Evolutionary conservation across 2,797 vertebrate species (phyloP), one percentile per base, ranked within the genome.

Genomic region (Varecia variegata): DNA sequence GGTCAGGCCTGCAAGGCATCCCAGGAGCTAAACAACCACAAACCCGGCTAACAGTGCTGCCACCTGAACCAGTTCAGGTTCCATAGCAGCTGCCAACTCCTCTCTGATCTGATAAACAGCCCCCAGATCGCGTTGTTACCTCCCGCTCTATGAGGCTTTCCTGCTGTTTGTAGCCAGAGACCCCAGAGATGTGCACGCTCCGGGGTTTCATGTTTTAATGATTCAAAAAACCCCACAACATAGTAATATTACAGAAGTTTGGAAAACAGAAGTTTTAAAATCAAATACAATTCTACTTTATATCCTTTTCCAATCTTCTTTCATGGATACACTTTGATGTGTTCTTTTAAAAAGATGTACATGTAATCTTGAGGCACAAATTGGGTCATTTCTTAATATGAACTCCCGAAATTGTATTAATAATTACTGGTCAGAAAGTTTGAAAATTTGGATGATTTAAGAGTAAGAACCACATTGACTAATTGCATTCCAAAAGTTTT

Each of bases 381-480:
- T 56, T 88, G 32, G 5, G 81, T 74, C 50, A 58, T 71, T 94
- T 87, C 81, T 83, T 86, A 83, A 56, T 52, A 81, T 73, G 17
- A 90, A 90, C 50, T 76, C 13, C 38, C 60, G 30, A 50, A 77
- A 86, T 70, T 82, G 43, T n/a, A 23, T 56, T 21, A 23, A 21
- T 23, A 96, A 80, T 91, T 91, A 76, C 56, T 76, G 14, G 67
- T 62, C 70, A 91, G 86, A 94, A 77, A 45, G 25, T 79, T 80
- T 70, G 50, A 90, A 95, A 67, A 47, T 76, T 35, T 76, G 77
- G 47, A 60, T 90, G 76, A 87, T 17, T 88, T 77, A 88, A 93
- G 73, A 76, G 84, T 77, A 91, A 93, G 73, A 76, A 91, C 6
- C 20, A 88, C 32, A 50, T 2, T 76, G 73, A 50, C 35, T 83